Conservation (phyloP, 2,113 vertebrate genomes). For the Alces alces region DNA sequence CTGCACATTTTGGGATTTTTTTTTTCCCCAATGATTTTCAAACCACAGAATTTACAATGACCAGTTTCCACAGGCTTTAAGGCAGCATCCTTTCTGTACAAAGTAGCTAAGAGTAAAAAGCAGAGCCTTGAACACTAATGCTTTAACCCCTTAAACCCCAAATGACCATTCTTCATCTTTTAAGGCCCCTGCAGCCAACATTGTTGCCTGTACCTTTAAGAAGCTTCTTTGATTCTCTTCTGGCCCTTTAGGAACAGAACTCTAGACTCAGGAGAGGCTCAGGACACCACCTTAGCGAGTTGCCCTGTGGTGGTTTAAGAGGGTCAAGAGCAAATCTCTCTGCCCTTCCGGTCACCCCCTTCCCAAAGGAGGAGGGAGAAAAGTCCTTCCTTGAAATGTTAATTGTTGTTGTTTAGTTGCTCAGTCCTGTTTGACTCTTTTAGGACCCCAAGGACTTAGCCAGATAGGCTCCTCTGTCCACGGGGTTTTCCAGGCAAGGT, state of each 20-base stretch:
- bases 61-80: background rate
- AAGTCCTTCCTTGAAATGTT: background rate
- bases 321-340: background rate
- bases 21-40: background rate
- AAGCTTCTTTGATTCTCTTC: background rate
- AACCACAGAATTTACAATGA: background rate
- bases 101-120: background rate
- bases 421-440: background rate
- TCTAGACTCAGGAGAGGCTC: background rate
- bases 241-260: background rate
- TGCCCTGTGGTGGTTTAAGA: fast-evolving
- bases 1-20: background rate
- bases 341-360: background rate
- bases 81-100: background rate
- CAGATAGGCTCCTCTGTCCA: background rate
- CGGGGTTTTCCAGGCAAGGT: background rate
- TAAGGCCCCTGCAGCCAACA: background rate
- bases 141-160: background rate
- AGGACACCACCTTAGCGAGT: background rate
- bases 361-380: background rate
- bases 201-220: background rate
- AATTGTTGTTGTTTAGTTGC: background rate
- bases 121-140: background rate
- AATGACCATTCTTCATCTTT: background rate
- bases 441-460: background rate